Conservation (phyloP, 2,888 invertebrate genomes). For the Coelopa pilipes region DNA sequence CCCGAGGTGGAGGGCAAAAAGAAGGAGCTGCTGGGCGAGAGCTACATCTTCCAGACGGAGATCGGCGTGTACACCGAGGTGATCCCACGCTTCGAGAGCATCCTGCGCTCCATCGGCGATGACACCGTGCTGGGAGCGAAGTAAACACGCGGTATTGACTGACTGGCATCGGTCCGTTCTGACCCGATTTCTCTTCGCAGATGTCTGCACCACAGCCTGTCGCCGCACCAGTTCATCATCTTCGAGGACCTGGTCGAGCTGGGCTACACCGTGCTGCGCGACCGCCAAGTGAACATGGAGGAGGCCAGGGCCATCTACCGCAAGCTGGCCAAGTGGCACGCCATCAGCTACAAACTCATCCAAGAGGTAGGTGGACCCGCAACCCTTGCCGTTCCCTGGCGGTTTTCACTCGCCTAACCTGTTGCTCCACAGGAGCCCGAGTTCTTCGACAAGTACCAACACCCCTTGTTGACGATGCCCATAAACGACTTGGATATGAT, state of each 20-base stretch:
- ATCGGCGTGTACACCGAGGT: slow-evolving; percentile 55
- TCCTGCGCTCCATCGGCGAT: slow-evolving; percentile 34
- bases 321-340: slow-evolving; percentile 48
- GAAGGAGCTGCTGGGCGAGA: slow-evolving; percentile 49
- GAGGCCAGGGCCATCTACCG: slow-evolving; percentile 39
- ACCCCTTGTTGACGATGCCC: neutral
- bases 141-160: neutral
- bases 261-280: slow-evolving; percentile 40
- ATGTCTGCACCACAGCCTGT: slow-evolving; percentile 40
- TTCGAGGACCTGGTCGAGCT: slow-evolving; percentile 44
- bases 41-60: slow-evolving; percentile 53
- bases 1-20: slow-evolving; percentile 53
- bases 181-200: slow-evolving; percentile 28
- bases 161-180: neutral
- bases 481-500: slow-evolving; percentile 8
- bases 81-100: slow-evolving; percentile 53
- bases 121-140: slow-evolving; percentile 32
- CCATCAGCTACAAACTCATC: slow-evolving; percentile 44
- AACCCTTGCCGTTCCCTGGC: too few species aligned
- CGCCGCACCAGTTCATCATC: slow-evolving; percentile 41
- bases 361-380: slow-evolving; percentile 40
- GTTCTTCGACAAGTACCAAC: slow-evolving; percentile 1
- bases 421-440: slow-evolving; percentile 25
- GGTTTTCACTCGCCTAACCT: too few species aligned
- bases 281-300: slow-evolving; percentile 35